These are phyloP conservation scores for Prietella phreatophila DNA, from an alignment of 2,113 vertebrate genomes.

Conservation along the genomic window DNA sequence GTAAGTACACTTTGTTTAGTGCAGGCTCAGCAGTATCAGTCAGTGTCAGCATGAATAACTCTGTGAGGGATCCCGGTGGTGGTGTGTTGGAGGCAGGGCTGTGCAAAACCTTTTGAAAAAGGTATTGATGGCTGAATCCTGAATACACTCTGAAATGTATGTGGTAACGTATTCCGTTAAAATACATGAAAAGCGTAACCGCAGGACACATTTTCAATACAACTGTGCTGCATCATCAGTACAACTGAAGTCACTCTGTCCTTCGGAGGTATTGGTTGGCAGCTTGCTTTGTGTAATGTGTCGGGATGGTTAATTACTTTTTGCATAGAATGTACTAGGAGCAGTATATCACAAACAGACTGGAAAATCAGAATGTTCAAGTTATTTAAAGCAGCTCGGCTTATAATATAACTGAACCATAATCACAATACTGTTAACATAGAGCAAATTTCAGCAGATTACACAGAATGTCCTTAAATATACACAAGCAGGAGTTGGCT, in stretches of 20 bases:
- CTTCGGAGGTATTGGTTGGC: neutral
- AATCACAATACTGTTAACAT: neutral
- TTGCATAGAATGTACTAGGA: neutral
- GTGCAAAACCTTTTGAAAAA: neutral
- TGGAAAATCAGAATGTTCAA: neutral
- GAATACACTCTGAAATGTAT: constrained; percentile 6
- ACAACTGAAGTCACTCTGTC: constrained; percentile 1
- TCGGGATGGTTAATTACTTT: neutral
- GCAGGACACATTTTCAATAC: constrained; percentile 14
- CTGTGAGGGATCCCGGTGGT: constrained; percentile 6
- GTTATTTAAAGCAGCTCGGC: neutral
- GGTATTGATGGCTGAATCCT: neutral
- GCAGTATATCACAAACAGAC: neutral
- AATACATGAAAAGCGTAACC: constrained; percentile 14
- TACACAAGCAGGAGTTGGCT: neutral
- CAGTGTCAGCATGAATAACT: constrained; percentile 28
- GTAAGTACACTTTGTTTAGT: constrained; percentile 16
- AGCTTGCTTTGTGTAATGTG: neutral
- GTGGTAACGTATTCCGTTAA: constrained; percentile 33
- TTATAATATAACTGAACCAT: neutral
- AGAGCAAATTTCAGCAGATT: neutral
- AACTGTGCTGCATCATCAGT: constrained; percentile 17
- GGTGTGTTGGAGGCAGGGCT: constrained; percentile 21
- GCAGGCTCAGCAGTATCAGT: constrained; percentile 29
- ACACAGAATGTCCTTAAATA: neutral